Percentiles rank a stretch among this genome's conserved stretches.
Evolutionary conservation across 2,888 invertebrate genomes (phyloP).

Genomic region (Tipula confusa): DNA sequence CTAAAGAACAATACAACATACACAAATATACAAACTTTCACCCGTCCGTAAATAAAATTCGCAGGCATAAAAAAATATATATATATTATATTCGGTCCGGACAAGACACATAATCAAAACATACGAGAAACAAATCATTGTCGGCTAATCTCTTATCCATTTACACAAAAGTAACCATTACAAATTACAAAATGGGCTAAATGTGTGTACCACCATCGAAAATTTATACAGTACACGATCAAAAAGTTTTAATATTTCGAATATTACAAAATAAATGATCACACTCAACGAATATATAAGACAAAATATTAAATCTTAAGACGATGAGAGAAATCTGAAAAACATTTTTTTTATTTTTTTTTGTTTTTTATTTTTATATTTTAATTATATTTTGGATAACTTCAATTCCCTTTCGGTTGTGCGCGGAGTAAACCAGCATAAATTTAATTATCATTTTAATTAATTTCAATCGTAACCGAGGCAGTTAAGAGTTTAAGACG

Average conservation of each 20-base stretch:
- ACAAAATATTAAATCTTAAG: background rate
- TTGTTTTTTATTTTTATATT: background rate
- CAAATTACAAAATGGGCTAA: background rate
- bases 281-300: background rate
- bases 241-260: background rate
- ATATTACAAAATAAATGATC: background rate
- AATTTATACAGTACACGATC: background rate
- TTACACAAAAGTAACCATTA: background rate
- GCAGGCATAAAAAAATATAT: background rate
- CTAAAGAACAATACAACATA: background rate
- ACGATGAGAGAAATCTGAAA: background rate
- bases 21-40: background rate
- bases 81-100: background rate
- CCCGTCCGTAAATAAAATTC: background rate
- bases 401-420: background rate
- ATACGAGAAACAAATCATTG: background rate
- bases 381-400: conserved; percentile 20
- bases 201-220: background rate
- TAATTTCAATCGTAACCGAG: conserved; percentile 20
- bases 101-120: background rate
- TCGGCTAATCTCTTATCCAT: background rate
- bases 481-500: conserved; percentile 20
- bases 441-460: conserved; percentile 25
- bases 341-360: too few species aligned
- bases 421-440: conserved; percentile 5